Evolutionary conservation across 2,888 invertebrate genomes (phyloP), one percentile per base, ranked within the genome.

Genomic region (Bombylius discolor): DNA sequence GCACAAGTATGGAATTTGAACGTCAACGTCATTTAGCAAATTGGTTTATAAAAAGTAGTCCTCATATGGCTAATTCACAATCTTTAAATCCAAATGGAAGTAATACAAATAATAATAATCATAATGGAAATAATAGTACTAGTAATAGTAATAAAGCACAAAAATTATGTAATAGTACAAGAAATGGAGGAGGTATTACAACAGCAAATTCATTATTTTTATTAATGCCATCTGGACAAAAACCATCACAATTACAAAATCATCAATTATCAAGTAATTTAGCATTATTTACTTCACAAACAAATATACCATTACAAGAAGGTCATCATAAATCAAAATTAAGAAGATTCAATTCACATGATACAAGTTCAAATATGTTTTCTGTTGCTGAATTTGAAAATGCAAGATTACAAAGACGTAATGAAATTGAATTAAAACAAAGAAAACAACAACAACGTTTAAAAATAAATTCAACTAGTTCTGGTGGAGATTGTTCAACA

Each of bases 311-410:
- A 54, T 60, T 65, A 54, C 64, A 65, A 65, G 73, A 72, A 60
- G 73, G 69, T 54, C 67, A 72, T 52, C 67, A 72, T 52, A 74
- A 73, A 58, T 69, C 73, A 12, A 74, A 74, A 61, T 58, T 73
- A 62, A 66, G 74, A 56, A 68, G 74, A 44, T 74, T 71, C 57
- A 74, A 73, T 65, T 74, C 74, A 58, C 74, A 74, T 61, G 74
- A 74, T 55, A 72, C 71, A 13, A 73, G 73, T 64, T 70, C 73
- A 39, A 74, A 74, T 63, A 74, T 74, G 73, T 74, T 74, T 66
- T 74, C 74, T 47, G 74, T 74, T 50, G 72, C 73, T 3, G 74
- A 74, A 59, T 74, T 74, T 62, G 74, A 74, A 64, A 72, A 74
- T 64, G 74, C 74, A 47, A 69, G 74, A 46, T 63, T 74, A 55